A percentile compares a stretch with the other conserved stretches of the same genome.
Evolutionary conservation across 2,888 invertebrate genomes (phyloP).

Genomic region (Tolmerus cingulatus): DNA sequence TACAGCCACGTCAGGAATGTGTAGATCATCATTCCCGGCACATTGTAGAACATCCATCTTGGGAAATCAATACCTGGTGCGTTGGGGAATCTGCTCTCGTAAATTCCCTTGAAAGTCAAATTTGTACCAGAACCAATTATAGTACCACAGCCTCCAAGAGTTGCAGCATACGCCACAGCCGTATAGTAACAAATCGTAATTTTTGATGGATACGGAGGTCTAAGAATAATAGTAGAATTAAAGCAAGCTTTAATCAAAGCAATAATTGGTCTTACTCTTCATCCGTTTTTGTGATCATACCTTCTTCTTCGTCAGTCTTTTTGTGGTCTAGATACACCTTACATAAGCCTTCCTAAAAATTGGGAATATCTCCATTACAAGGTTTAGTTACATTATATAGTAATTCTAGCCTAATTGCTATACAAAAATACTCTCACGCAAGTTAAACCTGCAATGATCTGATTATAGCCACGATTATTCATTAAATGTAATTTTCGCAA

Average conservation of each 20-base stretch:
- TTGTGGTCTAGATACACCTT: conserved; percentile 68
- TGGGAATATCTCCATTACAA: neutral
- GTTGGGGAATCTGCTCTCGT: conserved; percentile 71
- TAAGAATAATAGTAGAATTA: conserved; percentile 54
- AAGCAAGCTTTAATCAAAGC: neutral
- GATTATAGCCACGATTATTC: neutral
- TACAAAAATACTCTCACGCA: neutral
- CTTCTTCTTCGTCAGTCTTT: conserved; percentile 53
- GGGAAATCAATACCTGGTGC: conserved; percentile 76
- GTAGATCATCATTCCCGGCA: conserved; percentile 84
- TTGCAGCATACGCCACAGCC: conserved; percentile 82
- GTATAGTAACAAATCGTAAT: conserved; percentile 81
- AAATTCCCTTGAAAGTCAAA: conserved; percentile 82
- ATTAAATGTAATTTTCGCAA: neutral
- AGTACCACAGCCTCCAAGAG: conserved; percentile 81
- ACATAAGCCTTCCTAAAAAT: conserved; percentile 71
- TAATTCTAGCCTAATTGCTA: neutral
- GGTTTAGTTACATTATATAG: neutral
- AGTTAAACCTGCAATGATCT: neutral
- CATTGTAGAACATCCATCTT: conserved; percentile 86
- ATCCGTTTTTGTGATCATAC: conserved; percentile 53
- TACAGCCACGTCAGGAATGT: conserved; percentile 79
- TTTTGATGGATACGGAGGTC: conserved; percentile 72
- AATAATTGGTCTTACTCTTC: conserved; percentile 60
- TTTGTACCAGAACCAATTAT: conserved; percentile 84